Evolutionary conservation across 37 sponge, comb jelly and placozoan genomes (phyloP).

Genomic region (Theonella swinhoei): DNA sequence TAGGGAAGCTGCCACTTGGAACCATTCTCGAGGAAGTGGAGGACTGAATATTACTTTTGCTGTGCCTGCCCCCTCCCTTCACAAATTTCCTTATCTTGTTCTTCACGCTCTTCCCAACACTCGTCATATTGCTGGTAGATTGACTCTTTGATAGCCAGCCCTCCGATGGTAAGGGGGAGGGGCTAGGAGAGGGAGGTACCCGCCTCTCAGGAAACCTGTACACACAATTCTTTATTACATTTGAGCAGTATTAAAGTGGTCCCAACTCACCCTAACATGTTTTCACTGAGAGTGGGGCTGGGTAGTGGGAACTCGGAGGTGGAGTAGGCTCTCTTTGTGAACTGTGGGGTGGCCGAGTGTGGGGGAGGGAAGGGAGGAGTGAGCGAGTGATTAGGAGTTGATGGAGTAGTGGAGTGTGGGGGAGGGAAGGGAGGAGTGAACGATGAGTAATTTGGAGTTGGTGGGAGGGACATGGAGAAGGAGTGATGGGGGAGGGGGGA

Average conservation of each 20-base stretch:
- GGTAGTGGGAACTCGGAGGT: background rate
- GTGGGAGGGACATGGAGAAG: background rate
- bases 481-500: background rate
- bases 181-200: background rate
- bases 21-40: background rate
- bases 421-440: background rate
- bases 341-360: background rate
- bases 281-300: background rate
- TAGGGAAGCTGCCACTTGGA: constrained; percentile 7
- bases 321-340: no score
- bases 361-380: background rate
- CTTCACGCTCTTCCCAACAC: background rate
- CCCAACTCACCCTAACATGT: background rate
- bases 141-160: background rate
- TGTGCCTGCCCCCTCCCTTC: background rate
- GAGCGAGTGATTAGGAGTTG: background rate
- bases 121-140: background rate
- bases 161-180: background rate
- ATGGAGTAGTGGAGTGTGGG: background rate
- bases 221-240: no score
- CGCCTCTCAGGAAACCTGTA: no score
- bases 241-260: background rate
- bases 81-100: background rate
- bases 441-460: background rate
- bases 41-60: no score